Percentiles rank a stretch among this genome's conserved stretches.
Evolutionary conservation across 2,888 invertebrate species (phyloP).

Genomic region (Coleophora flavipennella): DNA sequence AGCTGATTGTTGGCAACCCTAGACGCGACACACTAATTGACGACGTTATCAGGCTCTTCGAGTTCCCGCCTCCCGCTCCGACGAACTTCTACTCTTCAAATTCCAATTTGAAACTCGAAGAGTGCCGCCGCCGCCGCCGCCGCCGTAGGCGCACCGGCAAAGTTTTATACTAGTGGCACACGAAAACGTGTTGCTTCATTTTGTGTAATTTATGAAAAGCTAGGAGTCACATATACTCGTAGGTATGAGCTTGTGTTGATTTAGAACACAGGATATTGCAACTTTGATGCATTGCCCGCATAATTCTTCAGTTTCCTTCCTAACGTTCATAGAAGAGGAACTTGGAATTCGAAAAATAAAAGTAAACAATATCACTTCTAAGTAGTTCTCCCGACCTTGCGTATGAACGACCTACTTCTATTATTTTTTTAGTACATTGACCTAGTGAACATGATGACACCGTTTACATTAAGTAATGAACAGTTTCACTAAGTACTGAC

Average conservation of each 20-base stretch:
- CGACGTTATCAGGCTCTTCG: constrained; percentile 49
- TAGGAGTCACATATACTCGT: no score
- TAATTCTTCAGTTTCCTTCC: constrained; percentile 1
- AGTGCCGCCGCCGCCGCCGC: constrained; percentile 24
- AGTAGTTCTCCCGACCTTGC: no score
- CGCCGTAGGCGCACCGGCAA: constrained; percentile 22
- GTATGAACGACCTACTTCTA: no score
- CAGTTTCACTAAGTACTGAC: constrained; percentile 15
- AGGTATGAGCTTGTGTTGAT: background rate
- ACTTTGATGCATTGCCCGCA: constrained; percentile 9
- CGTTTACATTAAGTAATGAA: no score
- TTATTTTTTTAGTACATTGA: no score
- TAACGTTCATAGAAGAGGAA: no score
- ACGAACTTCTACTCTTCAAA: constrained; percentile 47
- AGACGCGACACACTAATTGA: constrained; percentile 49
- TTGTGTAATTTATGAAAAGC: background rate
- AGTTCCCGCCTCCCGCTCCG: constrained; percentile 34
- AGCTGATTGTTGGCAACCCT: background rate
- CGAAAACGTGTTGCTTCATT: background rate
- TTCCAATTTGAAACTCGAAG: constrained; percentile 58
- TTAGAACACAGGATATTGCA: background rate
- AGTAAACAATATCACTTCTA: no score
- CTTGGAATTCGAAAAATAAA: no score
- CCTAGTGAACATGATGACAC: no score
- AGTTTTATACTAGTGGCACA: constrained; percentile 31